Base-by-base conservation (phyloP, 92 coral and sea anemone species). In the Chrysogorgia sp. region DNA sequence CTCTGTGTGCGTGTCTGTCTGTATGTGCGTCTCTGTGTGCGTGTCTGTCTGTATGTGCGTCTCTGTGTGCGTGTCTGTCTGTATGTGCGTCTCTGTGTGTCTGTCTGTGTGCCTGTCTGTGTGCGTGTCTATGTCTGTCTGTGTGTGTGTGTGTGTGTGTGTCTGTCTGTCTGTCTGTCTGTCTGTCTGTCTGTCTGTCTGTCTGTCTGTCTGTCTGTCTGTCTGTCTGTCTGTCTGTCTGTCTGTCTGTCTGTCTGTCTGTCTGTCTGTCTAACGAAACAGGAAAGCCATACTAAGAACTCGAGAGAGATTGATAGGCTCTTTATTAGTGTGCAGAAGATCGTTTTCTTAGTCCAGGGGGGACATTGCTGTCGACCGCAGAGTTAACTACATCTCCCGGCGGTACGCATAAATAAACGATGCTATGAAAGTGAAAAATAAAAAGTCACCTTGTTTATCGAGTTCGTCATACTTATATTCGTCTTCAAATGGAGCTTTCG, bases 401-500 rank as follows among this genome's bases (percentile, higher is more conserved):
- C 6, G 43, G 12, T 5, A 12, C 6, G 12, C 43, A 37, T 4
- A 37, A 37, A 4, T 37, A 12, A 37, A 37, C 12, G 12, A 37
- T 4, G 43, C 6, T 4, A 12, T 37, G 43, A 37, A 37, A 12
- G 43, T 28, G 1, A 64, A 8, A 64, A 8, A 35, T 35, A 3
- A 2, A 0, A 40, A 67, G 15, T n/a, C 21, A 69, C 76, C 76
- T 69, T 43, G 58, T 34, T 65, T 34, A 22, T 69, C 76, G 25
- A 21, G 14, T 15, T n/a, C 22, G 22, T 69, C 76, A 69, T 69
- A 69, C 40, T 69, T 69, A 52, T 69, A 69, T 69, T 69, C 76
- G 3, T 68, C 47, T 8, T 45, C 58, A 10, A 45, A 45, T 21
- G 59, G 60, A 2, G 60, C 12, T 33, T 49, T 69, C 20, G 24